Evolutionary conservation across 2,113 vertebrate genomes (phyloP), one percentile per base, ranked within the genome.

Genomic region (Hymenochirus boettgeri): DNA sequence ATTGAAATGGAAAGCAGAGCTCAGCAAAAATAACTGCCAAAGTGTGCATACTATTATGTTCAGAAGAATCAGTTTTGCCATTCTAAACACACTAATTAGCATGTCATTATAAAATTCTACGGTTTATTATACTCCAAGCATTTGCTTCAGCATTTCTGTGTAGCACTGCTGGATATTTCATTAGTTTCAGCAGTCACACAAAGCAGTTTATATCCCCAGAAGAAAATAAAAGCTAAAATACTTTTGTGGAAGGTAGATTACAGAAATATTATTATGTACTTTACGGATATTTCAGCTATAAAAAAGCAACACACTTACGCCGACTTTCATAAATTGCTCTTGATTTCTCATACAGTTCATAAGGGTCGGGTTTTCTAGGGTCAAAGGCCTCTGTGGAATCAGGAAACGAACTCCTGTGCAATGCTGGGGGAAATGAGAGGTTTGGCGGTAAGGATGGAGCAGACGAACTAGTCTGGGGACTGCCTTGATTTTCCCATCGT

Each of bases 321-420:
- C 94, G 96, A 94, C 91, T 98, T 90, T 98, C 96, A 96, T 93
- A 98, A 89, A 98, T 91, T 84, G 92, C 90, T 85, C 94, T 91
- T 77, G 95, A 96, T 89, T 94, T 94, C 85, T 96, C 93, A 82
- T 94, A 98, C 79, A 97, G 92, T 84, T 96, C 94, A 65, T 90
- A 97, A 6, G 95, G 95, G 78, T 98, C 94, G 57, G 96, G 92
- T 86, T 95, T 94, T 76, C 92, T 89, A 26, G 94, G 91, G 81
- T 93, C 92, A 89, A 93, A 88, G 88, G 89, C 92, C 86, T 95
- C 92, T 81, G 91, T 82, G 74, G 93, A 91, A 77, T 94, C 94
- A 52, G 95, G 92, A 77, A 91, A 92, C 19, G 92, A 93, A 78
- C 92, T 90, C 85, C 92, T 89, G 85, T 92, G 96, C 83, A 94